A percentile compares a stretch with the other conserved stretches of the same genome.
These are phyloP conservation scores for Exephanes ischioxanthus DNA, from an alignment of 2,888 invertebrate genomes.

Conservation along the genomic window DNA sequence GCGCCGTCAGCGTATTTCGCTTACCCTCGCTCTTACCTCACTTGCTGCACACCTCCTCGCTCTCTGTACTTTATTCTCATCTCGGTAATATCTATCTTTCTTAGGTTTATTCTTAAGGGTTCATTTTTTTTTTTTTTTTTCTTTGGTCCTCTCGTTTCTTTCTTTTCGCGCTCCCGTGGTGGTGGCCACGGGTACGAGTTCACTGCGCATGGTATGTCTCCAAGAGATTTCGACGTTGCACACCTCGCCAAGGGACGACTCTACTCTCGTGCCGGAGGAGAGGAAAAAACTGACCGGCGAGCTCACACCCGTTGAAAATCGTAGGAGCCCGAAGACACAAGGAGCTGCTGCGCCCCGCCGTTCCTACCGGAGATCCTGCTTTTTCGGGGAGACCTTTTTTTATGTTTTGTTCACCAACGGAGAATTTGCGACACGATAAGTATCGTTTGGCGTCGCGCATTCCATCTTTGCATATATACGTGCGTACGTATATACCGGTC, in stretches of 20 bases:
- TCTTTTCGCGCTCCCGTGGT: constrained; percentile 9
- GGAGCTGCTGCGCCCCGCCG: not conserved
- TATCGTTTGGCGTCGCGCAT: constrained; percentile 66
- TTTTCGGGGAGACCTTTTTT: not conserved
- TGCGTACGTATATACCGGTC: constrained; percentile 2
- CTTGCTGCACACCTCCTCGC: not conserved
- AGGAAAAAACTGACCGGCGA: constrained; percentile 18
- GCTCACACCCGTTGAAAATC: constrained; percentile 46
- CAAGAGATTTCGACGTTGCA: not conserved
- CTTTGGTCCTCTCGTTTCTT: not conserved
- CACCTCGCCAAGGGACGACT: constrained; percentile 43
- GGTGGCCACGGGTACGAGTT: not conserved
- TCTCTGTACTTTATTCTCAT: constrained; percentile 36
- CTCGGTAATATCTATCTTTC: constrained; percentile 19
- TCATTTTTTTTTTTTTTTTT: constrained; percentile 4
- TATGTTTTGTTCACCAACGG: constrained; percentile 18
- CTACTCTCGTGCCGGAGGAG: constrained; percentile 38
- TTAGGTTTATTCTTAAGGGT: constrained; percentile 22
- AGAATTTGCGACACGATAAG: constrained; percentile 71
- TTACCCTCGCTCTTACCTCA: constrained; percentile 29
- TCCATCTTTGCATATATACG: constrained; percentile 55
- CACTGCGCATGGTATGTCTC: constrained; percentile 8
- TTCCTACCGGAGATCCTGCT: constrained; percentile 44
- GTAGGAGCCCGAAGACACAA: constrained; percentile 25
- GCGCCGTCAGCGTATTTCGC: constrained; percentile 33